Evolutionary conservation across 2,113 vertebrate species (phyloP), one percentile per base, ranked within the genome.

Genomic region (Climacteris rufus): DNA sequence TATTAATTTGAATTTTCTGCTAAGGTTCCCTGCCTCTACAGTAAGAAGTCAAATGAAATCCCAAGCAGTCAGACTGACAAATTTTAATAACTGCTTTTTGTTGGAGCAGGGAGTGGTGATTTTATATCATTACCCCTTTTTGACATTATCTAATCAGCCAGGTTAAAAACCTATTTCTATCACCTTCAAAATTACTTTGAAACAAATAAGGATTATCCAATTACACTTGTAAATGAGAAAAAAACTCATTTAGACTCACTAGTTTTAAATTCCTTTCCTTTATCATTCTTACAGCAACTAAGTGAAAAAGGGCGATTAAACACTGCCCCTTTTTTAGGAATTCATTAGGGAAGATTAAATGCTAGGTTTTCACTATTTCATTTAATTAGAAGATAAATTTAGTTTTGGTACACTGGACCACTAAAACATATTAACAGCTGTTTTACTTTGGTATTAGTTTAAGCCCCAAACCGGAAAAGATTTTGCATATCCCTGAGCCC

Each of bases 301-400:
- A 87, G 35, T 61, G 24, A 83, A 79, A 94, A 74, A 16, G 69
- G 11, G 23, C 5, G 33, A 50, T 83, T 77, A 77, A 70, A 47
- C 33, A 31, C 27, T 54, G 30, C 2, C 18, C 13, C 17, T 64
- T 89, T n/a, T 78, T 71, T 78, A 83, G 24, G 21, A 80, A 70
- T 70, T 63, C 39, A 83, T 63, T 90, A 80, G 52, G 5, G 40
- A 4, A 57, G 16, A 79, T 64, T 6, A 85, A 90, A 70, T 72
- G 8, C 24, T 89, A 63, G 24, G 15, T 33, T 96, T 94, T 87
- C 40, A 60, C 21, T 35, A n/a, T 75, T 89, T 89, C 14, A 53
- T 91, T 75, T 87, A 69, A 50, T 87, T 82, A 79, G 42, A 74
- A 77, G 50, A 66, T 89, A 83, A 77, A 93, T 90, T 88, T 93